Conservation (phyloP, 2,888 invertebrate species). For the Melanostoma mellinum region DNA sequence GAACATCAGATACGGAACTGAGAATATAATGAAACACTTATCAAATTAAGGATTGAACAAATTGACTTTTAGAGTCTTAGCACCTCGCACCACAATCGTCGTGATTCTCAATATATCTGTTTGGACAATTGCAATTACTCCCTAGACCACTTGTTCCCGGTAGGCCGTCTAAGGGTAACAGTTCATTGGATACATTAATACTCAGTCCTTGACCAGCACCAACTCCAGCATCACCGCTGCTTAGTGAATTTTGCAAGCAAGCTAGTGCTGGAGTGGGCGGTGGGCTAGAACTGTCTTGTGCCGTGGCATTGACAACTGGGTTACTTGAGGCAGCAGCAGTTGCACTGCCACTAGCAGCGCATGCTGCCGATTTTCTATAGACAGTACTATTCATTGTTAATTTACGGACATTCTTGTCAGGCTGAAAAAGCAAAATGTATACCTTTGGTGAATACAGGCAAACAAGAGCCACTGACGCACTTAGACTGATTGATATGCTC, state of each 20-base stretch:
- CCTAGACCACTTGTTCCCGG: slow-evolving; percentile 32
- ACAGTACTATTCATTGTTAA: slow-evolving; percentile 80
- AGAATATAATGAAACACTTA: no score
- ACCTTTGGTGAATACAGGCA: slow-evolving; percentile 90
- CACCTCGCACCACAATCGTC: slow-evolving; percentile 58
- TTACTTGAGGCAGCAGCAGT: slow-evolving; percentile 46
- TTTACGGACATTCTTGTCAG: slow-evolving; percentile 88
- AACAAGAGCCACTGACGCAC: slow-evolving; percentile 88
- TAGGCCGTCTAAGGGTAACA: slow-evolving; percentile 23
- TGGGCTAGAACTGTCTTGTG: slow-evolving; percentile 24
- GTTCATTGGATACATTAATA: slow-evolving; percentile 36
- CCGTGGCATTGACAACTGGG: slow-evolving; percentile 55
- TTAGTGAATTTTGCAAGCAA: slow-evolving; percentile 28
- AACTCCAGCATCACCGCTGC: slow-evolving; percentile 16
- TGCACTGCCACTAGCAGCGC: slow-evolving; percentile 65
- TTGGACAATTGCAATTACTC: slow-evolving; percentile 31
- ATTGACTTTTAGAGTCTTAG: slow-evolving; percentile 7
- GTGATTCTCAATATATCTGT: slow-evolving; percentile 35
- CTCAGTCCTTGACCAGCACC: slow-evolving; percentile 34
- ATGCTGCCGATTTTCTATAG: slow-evolving; percentile 77
- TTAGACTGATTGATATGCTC: slow-evolving; percentile 90
- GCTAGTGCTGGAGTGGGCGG: slow-evolving; percentile 49
- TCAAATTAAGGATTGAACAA: neutral
- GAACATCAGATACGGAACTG: no score
- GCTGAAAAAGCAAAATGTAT: slow-evolving; percentile 90